phyloP scores from a whole-genome alignment of 1,140 invertebrate genomes.

The Caerostris extrusa region DNA sequence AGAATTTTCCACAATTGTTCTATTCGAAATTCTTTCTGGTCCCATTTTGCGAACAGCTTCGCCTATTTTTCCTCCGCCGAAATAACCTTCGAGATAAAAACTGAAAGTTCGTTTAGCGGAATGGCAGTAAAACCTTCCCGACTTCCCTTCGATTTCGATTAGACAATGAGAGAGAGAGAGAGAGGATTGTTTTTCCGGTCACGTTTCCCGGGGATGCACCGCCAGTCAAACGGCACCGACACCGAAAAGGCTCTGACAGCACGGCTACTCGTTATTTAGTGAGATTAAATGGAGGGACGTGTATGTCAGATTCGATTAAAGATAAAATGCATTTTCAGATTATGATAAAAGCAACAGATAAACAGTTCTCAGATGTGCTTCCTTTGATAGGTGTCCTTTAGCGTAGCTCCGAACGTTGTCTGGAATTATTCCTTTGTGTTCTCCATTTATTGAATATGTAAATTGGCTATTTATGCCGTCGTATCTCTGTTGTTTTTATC shows the following conservation, averaged over 20 bases:
- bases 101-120: constrained; percentile 24
- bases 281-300: constrained; percentile 35
- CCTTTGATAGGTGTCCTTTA: too few species aligned
- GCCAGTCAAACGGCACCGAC: constrained; percentile 21
- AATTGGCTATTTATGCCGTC: too few species aligned
- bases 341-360: constrained; percentile 2
- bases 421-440: too few species aligned
- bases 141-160: neutral
- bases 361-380: too few species aligned
- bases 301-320: constrained; percentile 32
- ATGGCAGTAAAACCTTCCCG: constrained; percentile 1
- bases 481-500: too few species aligned
- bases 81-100: neutral
- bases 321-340: neutral
- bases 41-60: neutral
- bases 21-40: neutral
- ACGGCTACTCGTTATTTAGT: neutral
- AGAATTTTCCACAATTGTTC: too few species aligned
- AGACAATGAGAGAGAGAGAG: constrained; percentile 9
- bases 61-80: neutral
- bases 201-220: neutral
- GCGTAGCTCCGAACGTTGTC: too few species aligned
- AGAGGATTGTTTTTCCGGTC: neutral
- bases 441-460: too few species aligned
- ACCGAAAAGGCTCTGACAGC: neutral